Evolutionary conservation across 2,888 invertebrate genomes (phyloP), one percentile per base, ranked within the genome.

Genomic region (Meteorus cinctellus): DNA sequence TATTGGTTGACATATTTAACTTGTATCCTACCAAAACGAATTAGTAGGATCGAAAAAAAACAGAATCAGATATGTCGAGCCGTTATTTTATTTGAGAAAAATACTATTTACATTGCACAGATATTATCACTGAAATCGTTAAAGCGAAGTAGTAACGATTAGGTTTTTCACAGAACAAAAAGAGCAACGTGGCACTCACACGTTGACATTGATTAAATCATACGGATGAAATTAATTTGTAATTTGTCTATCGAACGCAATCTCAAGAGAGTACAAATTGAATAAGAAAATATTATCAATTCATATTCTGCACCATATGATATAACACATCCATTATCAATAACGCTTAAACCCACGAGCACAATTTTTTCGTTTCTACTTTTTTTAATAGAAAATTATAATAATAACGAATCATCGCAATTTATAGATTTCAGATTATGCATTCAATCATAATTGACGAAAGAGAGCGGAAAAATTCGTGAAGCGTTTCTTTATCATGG

Each of bases 51-150:
- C 51, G 48, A 34, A 66, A 67, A 34, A 6, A n/a, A 10, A 65
- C 59, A 14, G 3, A 45, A 41, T 14, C 1, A 51, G 4, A 60
- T 51, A 79, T 74, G 74, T 80, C 81, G 81, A 81, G 81, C 81
- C 81, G 80, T 82, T 76, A 79, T 85, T 84, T 71, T 86, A 87
- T 85, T 86, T 82, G 84, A 83, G 82, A 87, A 87, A 87, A 86
- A 87, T 87, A 86, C 84, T 87, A 87, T 87, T 85, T 87, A 87
- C 88, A 87, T 87, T 87, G 85, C 86, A 87, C 84, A 86, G 81
- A 82, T 82, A 82, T 86, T 80, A 83, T 83, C 81, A 82, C 82
- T 82, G 82, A 80, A 79, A 79, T 79, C 80, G 80, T 79, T 79
- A 79, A 73, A 70, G 76, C 76, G 76, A 75, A 75, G 27, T 74